Evolutionary conservation across 2,113 vertebrate genomes (phyloP).

Genomic region (Leptodactylus fuscus): DNA sequence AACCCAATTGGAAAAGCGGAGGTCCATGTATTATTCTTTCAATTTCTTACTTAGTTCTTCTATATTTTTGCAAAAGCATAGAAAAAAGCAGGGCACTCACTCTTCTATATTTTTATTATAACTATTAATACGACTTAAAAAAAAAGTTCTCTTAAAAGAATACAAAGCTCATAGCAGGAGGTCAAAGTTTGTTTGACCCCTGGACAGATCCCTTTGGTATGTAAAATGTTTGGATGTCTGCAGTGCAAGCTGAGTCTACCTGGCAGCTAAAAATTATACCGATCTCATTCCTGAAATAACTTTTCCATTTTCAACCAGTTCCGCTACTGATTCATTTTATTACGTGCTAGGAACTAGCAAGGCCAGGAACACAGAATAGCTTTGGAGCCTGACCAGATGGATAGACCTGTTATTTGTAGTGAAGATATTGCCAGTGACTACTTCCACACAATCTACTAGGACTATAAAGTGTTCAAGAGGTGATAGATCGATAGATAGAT

Average conservation of each 20-base stretch:
- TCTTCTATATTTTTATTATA: no score
- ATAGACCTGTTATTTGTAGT: neutral
- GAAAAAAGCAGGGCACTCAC: no score
- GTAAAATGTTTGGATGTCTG: neutral
- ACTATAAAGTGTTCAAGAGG: no score
- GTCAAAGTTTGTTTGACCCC: neutral
- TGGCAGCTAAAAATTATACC: constrained; percentile 1
- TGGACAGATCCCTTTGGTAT: neutral
- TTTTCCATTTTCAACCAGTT: constrained; percentile 26
- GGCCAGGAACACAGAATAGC: constrained; percentile 2
- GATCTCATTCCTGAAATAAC: neutral
- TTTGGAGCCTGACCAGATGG: constrained; percentile 16
- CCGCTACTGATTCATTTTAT: constrained; percentile 31
- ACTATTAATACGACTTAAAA: no score
- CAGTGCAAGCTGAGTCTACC: neutral
- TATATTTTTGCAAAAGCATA: no score
- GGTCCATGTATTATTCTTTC: no score
- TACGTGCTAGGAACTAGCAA: constrained; percentile 20
- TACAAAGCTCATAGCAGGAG: neutral
- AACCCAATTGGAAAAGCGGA: neutral
- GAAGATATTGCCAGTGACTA: neutral
- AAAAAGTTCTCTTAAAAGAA: neutral
- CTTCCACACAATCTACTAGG: no score
- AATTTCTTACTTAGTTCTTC: no score
- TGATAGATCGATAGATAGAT: no score